Evolutionary conservation across 2,797 vertebrate genomes (phyloP), one percentile per base, ranked within the genome.

Genomic region (Uromys caudimaculatus): DNA sequence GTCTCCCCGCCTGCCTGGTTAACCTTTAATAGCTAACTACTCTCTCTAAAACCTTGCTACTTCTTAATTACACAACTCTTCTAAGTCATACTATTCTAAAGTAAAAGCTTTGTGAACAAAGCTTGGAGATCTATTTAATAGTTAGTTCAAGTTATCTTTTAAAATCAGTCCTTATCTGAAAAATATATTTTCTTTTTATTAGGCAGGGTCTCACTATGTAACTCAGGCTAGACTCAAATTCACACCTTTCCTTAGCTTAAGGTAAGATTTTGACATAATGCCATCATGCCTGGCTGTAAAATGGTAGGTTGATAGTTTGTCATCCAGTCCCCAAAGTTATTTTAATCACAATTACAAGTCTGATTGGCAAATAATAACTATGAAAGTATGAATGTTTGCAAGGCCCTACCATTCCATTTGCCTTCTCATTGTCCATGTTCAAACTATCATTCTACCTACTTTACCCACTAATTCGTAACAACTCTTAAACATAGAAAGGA

Each of bases 41-140:
- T 60, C 79, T 82, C 54, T 58, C n/a, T 11, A 82, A 12, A 24
- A 58, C n/a, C 23, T 27, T 41, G 23, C n/a, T 82, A 82, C 54
- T 82, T 81, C 69, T 85, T 96, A 95, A 92, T 83, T 79, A 95
- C n/a, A 21, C 44, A 95, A 41, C 64, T 81, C 95, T 92, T 83
- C 87, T 84, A 95, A 88, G 85, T 35, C 82, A 90, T 79, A 92
- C 90, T 38, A 44, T 60, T 29, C 82, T 54, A 89, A 62, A 32
- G 82, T 29, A 90, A 89, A 93, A 93, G 71, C 73, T 71, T 60
- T 32, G 62, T 27, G 60, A 58, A 89, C 79, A 94, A 87, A 93
- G 83, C 50, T 21, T 90, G 27, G 86, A 84, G 64, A 64, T n/a
- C 73, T 82, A 58, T n/a, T 78, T 82, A 58, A 58, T 12, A 56